These are phyloP conservation scores for Rambutsinella grinnellia DNA, from an alignment of 2,888 invertebrate species.

Conservation along the genomic window DNA sequence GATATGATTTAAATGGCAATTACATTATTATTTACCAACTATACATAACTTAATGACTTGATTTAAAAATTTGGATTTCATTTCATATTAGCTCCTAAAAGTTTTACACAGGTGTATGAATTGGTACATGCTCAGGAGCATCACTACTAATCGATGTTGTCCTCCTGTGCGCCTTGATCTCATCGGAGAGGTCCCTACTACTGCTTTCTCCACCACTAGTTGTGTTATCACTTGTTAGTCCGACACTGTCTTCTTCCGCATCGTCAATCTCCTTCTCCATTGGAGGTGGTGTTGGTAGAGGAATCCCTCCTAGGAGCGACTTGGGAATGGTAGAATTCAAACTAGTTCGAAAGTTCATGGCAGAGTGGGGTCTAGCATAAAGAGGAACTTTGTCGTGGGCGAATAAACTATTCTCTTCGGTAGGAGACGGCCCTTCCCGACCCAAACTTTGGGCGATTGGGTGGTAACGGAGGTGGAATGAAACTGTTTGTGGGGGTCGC, in stretches of 20 bases:
- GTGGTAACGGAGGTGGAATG: constrained; percentile 49
- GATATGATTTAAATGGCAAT: background rate
- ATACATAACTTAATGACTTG: background rate
- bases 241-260: constrained; percentile 41
- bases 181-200: constrained; percentile 31
- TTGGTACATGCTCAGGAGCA: constrained; percentile 37
- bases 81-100: too few relatives aligned
- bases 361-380: constrained; percentile 50
- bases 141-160: constrained; percentile 38
- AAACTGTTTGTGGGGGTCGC: constrained; percentile 36
- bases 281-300: background rate
- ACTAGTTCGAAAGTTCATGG: constrained; percentile 30
- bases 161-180: constrained; percentile 31
- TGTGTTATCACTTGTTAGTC: constrained; percentile 51
- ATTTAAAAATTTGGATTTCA: too few relatives aligned
- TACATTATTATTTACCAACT: background rate
- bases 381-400: constrained; percentile 32
- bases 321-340: constrained; percentile 3
- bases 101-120: constrained; percentile 50
- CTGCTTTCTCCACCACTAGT: constrained; percentile 43
- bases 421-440: constrained; percentile 21
- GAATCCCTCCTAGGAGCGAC: background rate
- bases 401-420: constrained; percentile 18
- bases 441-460: constrained; percentile 38
- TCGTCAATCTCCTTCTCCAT: constrained; percentile 25